phyloP scores from a whole-genome alignment of 2,888 invertebrate genomes.

The Metellina segmentata region DNA sequence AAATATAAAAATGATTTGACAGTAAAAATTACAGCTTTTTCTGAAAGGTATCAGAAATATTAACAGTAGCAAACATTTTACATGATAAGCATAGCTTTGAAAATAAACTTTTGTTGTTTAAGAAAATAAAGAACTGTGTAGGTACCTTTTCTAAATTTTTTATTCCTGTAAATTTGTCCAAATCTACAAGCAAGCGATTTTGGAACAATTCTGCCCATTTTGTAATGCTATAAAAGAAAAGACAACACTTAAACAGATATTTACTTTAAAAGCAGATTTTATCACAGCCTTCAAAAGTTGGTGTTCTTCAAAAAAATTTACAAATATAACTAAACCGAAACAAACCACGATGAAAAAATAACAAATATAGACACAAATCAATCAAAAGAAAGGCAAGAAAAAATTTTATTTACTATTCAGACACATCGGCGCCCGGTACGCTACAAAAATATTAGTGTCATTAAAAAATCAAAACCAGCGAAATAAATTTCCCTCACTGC shows the following conservation, averaged over 20 bases:
- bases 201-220: slow-evolving; percentile 69
- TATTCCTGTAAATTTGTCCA: slow-evolving; percentile 73
- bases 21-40: neutral
- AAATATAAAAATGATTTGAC: slow-evolving; percentile 22
- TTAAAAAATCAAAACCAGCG: slow-evolving; percentile 18
- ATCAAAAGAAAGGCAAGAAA: neutral
- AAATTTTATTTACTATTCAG: neutral
- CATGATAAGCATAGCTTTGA: neutral
- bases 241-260: no score
- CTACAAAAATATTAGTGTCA: neutral
- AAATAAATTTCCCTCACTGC: slow-evolving; percentile 73
- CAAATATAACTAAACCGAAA: slow-evolving; percentile 13
- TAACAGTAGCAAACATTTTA: neutral
- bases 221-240: slow-evolving; percentile 51
- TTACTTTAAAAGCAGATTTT: no score
- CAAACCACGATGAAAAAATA: neutral
- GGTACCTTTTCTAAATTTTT: slow-evolving; percentile 75
- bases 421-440: neutral
- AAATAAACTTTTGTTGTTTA: neutral
- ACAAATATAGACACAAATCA: neutral
- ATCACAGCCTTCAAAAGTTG: no score
- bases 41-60: neutral
- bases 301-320: neutral
- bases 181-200: slow-evolving; percentile 42
- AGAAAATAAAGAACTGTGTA: neutral